A percentile compares a stretch with the other conserved stretches of the same genome.
Evolutionary conservation across 2,888 invertebrate species (phyloP).

Genomic region (Geotrupes spiniger): DNA sequence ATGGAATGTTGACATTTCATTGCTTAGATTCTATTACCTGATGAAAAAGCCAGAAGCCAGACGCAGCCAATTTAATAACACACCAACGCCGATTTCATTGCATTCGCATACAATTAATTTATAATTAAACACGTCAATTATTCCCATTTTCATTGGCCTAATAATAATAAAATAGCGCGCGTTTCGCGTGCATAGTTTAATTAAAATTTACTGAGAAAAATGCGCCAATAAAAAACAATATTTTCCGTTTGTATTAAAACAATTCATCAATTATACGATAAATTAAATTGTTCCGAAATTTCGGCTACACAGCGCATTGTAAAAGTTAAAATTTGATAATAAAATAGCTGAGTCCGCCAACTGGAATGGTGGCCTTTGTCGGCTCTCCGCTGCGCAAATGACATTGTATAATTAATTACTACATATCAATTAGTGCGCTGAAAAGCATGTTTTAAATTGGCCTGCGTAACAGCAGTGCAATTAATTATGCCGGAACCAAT

Average conservation of each 20-base stretch:
- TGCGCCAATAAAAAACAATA: conserved; percentile 16
- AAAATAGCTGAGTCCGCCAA: conserved; percentile 42
- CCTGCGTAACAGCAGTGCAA: conserved; percentile 36
- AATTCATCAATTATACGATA: conserved; percentile 32
- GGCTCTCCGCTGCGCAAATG: conserved; percentile 37
- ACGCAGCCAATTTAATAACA: too few species aligned
- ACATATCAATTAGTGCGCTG: conserved; percentile 45
- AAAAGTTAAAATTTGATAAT: conserved; percentile 43
- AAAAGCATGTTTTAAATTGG: conserved; percentile 44
- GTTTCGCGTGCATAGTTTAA: background rate
- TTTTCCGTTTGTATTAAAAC: conserved; percentile 27
- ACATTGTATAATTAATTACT: conserved; percentile 46
- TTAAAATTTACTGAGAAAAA: background rate
- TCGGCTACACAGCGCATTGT: conserved; percentile 27
- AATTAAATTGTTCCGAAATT: conserved; percentile 25
- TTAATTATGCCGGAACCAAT: conserved; percentile 44
- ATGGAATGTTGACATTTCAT: too few species aligned
- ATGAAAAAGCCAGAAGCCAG: too few species aligned
- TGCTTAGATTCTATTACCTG: too few species aligned
- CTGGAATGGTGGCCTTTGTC: conserved; percentile 40
- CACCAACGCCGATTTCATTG: too few species aligned
- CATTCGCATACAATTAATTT: too few species aligned
- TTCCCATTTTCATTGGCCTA: too few species aligned
- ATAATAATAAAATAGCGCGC: too few species aligned
- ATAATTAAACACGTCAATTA: too few species aligned